Base-by-base conservation (phyloP, 1,140 invertebrate species). In the Pseudomyrmex flavicornis region DNA sequence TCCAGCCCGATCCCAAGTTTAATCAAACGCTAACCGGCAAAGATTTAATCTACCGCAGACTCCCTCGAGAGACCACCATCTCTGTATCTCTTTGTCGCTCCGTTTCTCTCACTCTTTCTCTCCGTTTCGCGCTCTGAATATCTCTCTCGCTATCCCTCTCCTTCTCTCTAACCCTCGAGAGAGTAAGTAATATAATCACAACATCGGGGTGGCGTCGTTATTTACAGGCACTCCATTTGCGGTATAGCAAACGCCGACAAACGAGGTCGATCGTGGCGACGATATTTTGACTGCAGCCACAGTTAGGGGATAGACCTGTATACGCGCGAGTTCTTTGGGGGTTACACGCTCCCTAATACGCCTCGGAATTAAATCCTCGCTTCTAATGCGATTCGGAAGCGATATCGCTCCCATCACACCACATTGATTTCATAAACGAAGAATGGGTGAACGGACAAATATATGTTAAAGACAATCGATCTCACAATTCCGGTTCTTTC, bases 1-100 rank as follows among this genome's bases (percentile, higher is more conserved):
- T 94, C 88, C 91, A 85, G 92, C 92, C 93, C 92, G 94, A 93
- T 94, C 89, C 92, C 91, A 82, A 88, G 90, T 94, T 94, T 94
- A 94, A 94, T 94, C 93, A 94, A 94, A 94, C 91, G 92, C 92
- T 94, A 94, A 94, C 93, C 93, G 92, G 91, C 89, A 89, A 90
- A 93, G 93, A 94, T 94, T 94, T 94, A 94, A 94, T 94, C 94
- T 94, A 90, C 90, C 83, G 80, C 90, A 83, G 85, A 86, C 85
- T 88, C 83, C 85, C 84, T 82, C 80, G 62, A 84, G 56, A 79
- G 74, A 82, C 54, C 50, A 59, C 46, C 52, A 79, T 65, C 68
- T 17, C 58, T 17, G 70, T 63, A 68, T 69, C 69, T 82, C 65
- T 72, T 22, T 50, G 46, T 73, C 56, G 62, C 79, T 82, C 52